These are phyloP conservation scores for Agrotis ipsilon DNA, from an alignment of 2,888 invertebrate genomes.

Conservation along the genomic window DNA sequence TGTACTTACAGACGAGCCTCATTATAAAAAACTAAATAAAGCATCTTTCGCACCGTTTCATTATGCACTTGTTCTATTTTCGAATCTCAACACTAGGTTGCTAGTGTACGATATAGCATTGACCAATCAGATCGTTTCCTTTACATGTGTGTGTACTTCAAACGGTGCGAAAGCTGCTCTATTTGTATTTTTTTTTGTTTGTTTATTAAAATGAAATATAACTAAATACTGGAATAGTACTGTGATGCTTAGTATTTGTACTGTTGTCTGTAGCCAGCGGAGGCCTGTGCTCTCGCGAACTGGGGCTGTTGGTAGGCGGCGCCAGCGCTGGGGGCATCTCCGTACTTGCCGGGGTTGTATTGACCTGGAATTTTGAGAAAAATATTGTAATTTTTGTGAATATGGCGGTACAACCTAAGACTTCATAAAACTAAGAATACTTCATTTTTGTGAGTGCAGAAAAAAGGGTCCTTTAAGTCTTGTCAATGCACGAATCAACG, in stretches of 20 bases:
- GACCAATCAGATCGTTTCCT: slow-evolving; percentile 48
- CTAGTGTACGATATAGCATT: slow-evolving; percentile 14
- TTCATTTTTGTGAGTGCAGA: too few species aligned
- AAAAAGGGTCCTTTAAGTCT: too few species aligned
- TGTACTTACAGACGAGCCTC: slow-evolving; percentile 57
- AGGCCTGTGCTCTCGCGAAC: slow-evolving; percentile 80
- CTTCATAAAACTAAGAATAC: neutral
- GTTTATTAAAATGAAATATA: slow-evolving; percentile 59
- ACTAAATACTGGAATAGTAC: slow-evolving; percentile 49
- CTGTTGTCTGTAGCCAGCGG: slow-evolving; percentile 82
- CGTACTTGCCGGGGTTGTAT: slow-evolving; percentile 87
- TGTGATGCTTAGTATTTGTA: slow-evolving; percentile 82
- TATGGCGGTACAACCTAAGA: too few species aligned
- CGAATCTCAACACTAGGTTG: slow-evolving; percentile 2
- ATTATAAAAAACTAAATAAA: slow-evolving; percentile 42
- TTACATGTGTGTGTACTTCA: slow-evolving; percentile 31
- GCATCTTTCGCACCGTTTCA: slow-evolving; percentile 45
- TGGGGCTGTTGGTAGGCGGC: slow-evolving; percentile 72
- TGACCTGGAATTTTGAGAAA: slow-evolving; percentile 79
- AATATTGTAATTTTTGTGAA: neutral
- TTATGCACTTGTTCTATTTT: slow-evolving; percentile 29
- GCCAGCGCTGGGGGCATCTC: slow-evolving; percentile 68
- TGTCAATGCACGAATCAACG: too few species aligned
- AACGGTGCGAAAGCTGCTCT: slow-evolving; percentile 63
- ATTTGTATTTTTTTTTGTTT: slow-evolving; percentile 41